A percentile compares a stretch with the other conserved stretches of the same genome.
These are phyloP conservation scores for Callinectes sapidus DNA, from an alignment of 2,888 invertebrate genomes.

Conservation along the genomic window DNA sequence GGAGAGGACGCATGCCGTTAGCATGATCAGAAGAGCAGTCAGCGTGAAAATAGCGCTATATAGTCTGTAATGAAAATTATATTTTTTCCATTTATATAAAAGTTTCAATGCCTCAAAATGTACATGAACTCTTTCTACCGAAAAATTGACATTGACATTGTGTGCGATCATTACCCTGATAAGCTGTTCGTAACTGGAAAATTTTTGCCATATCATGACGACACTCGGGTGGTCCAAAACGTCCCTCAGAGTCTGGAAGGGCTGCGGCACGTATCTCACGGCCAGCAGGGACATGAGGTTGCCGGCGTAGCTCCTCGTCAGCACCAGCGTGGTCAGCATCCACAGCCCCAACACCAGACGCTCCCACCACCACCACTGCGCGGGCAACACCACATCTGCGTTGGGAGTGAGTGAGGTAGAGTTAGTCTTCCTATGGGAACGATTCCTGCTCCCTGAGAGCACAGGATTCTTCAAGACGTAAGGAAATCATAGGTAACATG, in stretches of 20 bases:
- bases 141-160: too few species aligned
- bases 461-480: not conserved
- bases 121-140: too few species aligned
- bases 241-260: slow-evolving; percentile 42
- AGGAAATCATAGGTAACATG: not conserved
- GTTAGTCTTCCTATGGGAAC: not conserved
- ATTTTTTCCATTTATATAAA: too few species aligned
- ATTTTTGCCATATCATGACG: slow-evolving; percentile 40
- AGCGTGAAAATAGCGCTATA: too few species aligned
- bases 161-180: not conserved
- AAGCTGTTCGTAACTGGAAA: not conserved
- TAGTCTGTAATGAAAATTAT: too few species aligned
- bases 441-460: not conserved
- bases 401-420: not conserved
- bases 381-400: not conserved
- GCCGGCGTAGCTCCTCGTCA: slow-evolving; percentile 60
- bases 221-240: slow-evolving; percentile 45
- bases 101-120: too few species aligned
- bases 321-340: slow-evolving; percentile 58
- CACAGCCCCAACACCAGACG: slow-evolving; percentile 53
- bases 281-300: slow-evolving; percentile 66
- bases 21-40: too few species aligned
- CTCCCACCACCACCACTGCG: slow-evolving; percentile 49
- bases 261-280: slow-evolving; percentile 57
- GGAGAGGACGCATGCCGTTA: too few species aligned